These are phyloP conservation scores for Bolborhynchus lineola DNA, from an alignment of 2,113 vertebrate species.

Conservation along the genomic window DNA sequence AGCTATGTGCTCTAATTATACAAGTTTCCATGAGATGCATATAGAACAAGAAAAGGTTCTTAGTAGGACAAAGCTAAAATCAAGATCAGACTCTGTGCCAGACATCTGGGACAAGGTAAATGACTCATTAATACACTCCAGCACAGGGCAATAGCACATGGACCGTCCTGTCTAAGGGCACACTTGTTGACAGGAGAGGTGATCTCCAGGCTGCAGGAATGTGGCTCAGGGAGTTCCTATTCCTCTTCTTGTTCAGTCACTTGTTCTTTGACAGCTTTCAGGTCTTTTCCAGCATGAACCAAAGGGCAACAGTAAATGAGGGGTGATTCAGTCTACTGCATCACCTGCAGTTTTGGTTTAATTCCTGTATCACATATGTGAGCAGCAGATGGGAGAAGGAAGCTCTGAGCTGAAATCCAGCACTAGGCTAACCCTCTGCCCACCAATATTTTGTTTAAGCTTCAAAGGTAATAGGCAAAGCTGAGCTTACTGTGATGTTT, in stretches of 20 bases:
- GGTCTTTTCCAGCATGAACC: background rate
- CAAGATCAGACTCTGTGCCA: background rate
- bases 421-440: background rate
- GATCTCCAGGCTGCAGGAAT: background rate
- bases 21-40: background rate
- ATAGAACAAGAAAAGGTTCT: conserved; percentile 35
- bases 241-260: background rate
- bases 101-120: conserved; percentile 15
- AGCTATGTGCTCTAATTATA: conserved; percentile 29
- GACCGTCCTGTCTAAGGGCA: background rate
- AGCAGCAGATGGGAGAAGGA: background rate
- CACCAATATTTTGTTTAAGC: background rate
- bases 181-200: background rate
- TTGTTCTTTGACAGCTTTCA: background rate
- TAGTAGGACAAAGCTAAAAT: background rate
- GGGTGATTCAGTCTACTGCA: background rate
- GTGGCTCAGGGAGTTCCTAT: conserved; percentile 9
- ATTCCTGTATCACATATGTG: background rate
- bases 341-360: background rate
- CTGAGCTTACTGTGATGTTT: background rate
- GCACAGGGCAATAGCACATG: background rate
- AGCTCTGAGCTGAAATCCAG: background rate
- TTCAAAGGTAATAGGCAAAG: background rate
- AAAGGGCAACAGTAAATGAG: background rate
- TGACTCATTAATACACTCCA: background rate